Percentiles rank a stretch among this genome's conserved stretches.
Evolutionary conservation across 2,797 vertebrate genomes (phyloP).

Genomic region (Glossophaga mutica): DNA sequence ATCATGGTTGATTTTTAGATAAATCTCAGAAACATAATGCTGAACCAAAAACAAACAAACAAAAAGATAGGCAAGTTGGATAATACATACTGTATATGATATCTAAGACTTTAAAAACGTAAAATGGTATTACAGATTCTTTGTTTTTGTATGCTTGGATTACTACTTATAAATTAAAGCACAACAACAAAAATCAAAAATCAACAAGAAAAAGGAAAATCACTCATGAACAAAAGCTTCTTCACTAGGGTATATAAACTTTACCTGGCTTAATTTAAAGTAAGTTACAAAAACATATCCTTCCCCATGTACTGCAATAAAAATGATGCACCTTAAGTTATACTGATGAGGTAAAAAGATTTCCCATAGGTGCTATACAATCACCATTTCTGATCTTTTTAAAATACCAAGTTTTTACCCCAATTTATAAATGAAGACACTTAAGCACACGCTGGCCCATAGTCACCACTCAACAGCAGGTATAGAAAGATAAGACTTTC

Average conservation of each 20-base stretch:
- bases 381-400: constrained; percentile 61
- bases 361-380: constrained; percentile 54
- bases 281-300: background rate
- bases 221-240: background rate
- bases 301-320: background rate
- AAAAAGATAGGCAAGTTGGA: background rate
- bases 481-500: background rate
- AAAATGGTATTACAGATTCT: background rate
- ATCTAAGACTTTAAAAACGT: background rate
- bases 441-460: background rate
- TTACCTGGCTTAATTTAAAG: constrained; percentile 62
- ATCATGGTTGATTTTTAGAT: background rate
- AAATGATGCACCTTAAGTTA: constrained; percentile 58
- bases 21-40: background rate
- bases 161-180: constrained; percentile 8
- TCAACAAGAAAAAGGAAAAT: background rate
- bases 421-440: constrained; percentile 59
- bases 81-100: background rate
- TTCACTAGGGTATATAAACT: background rate
- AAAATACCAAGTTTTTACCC: constrained; percentile 46
- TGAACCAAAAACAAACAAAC: background rate
- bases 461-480: background rate
- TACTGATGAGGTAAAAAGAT: constrained; percentile 29
- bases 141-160: background rate
- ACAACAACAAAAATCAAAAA: background rate